A percentile compares a stretch with the other conserved stretches of the same genome.
phyloP scores from a whole-genome alignment of 2,888 invertebrate species.

The Dromius quadrimaculatus region DNA sequence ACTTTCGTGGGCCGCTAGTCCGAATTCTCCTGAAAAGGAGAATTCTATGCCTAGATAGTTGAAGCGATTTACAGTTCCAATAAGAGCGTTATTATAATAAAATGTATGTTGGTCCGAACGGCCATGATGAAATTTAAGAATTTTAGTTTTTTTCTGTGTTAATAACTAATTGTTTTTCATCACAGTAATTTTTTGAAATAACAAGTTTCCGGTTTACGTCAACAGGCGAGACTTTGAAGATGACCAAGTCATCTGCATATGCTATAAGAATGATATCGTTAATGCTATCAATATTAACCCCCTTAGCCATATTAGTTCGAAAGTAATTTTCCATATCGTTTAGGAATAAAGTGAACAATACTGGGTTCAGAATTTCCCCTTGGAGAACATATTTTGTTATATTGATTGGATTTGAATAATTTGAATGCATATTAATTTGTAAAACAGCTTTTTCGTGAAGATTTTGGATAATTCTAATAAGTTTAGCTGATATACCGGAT shows the following conservation, averaged over 20 bases:
- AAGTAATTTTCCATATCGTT: not conserved
- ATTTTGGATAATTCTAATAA: not conserved
- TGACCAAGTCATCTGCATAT: not conserved
- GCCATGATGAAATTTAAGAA: too few relatives aligned
- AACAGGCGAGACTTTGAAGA: not conserved
- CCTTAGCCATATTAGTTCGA: not conserved
- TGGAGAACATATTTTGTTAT: not conserved
- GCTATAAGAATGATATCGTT: not conserved
- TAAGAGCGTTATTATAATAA: too few relatives aligned
- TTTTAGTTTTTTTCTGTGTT: too few relatives aligned
- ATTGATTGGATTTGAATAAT: not conserved
- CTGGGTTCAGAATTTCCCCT: not conserved
- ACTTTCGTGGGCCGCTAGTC: not conserved
- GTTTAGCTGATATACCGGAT: not conserved
- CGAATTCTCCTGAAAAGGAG: too few relatives aligned
- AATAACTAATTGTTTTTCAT: too few relatives aligned
- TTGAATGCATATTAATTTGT: not conserved
- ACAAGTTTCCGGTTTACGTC: not conserved
- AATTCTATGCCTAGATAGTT: too few relatives aligned
- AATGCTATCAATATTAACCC: not conserved
- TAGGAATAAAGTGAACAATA: not conserved
- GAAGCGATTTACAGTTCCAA: too few relatives aligned
- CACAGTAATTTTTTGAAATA: too few relatives aligned
- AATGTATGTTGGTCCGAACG: too few relatives aligned
- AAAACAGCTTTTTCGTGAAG: not conserved